Percentiles rank a stretch among this genome's conserved stretches.
phyloP scores from a whole-genome alignment of 2,888 invertebrate genomes.

The Diogma glabrata region DNA sequence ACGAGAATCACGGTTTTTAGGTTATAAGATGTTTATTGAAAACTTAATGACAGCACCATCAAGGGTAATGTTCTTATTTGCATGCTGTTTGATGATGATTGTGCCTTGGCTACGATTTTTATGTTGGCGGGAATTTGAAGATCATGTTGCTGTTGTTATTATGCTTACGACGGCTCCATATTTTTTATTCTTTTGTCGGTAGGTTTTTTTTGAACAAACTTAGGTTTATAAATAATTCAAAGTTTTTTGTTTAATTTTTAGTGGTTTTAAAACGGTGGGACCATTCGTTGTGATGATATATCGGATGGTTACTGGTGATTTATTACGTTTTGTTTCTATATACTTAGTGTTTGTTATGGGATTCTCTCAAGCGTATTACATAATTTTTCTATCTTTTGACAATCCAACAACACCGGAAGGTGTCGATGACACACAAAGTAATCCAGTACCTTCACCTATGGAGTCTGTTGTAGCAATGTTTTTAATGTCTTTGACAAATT shows the following conservation, averaged over 20 bases:
- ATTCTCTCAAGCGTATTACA: conserved; percentile 93
- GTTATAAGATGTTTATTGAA: conserved; percentile 87
- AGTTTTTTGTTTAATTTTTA: conserved; percentile 35
- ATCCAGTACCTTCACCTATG: conserved; percentile 83
- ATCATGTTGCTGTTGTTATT: conserved; percentile 81
- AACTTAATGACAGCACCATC: conserved; percentile 87
- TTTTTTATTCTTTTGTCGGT: conserved; percentile 95
- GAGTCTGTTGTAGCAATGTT: conserved; percentile 98
- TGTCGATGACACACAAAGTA: conserved; percentile 66
- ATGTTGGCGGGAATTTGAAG: conserved; percentile 80
- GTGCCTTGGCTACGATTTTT: conserved; percentile 75
- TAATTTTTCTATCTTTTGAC: conserved; percentile 81
- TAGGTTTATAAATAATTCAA: background rate
- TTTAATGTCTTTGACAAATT: conserved; percentile 94
- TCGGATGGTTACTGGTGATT: conserved; percentile 94
- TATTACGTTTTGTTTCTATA: conserved; percentile 89
- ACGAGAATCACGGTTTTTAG: conserved; percentile 81
- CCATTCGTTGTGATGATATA: conserved; percentile 99
- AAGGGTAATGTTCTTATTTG: conserved; percentile 87
- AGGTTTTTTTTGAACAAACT: conserved; percentile 15
- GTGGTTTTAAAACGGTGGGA: conserved; percentile 95
- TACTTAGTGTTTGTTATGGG: conserved; percentile 95
- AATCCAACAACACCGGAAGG: conserved; percentile 73
- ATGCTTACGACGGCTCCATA: conserved; percentile 95
- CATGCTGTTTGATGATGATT: conserved; percentile 77